Conservation (phyloP, 2,113 vertebrate species). For the Otus sunia region DNA sequence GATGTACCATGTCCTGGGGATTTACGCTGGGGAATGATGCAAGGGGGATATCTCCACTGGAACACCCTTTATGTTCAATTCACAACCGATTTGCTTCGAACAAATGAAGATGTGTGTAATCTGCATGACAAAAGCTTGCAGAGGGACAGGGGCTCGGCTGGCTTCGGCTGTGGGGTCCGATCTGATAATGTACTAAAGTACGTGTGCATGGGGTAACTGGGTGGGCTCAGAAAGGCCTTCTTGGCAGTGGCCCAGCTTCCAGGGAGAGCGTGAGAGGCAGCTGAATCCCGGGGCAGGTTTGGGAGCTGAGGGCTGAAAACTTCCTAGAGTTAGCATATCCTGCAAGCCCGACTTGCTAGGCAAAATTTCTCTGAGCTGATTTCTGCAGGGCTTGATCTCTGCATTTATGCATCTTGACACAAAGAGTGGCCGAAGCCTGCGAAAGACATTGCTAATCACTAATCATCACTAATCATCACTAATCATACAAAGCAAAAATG, state of each 20-base stretch:
- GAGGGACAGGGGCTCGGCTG: not conserved
- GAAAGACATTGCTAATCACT: fast-evolving
- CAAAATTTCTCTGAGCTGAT: not conserved
- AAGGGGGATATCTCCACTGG: not conserved
- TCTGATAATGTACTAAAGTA: fast-evolving
- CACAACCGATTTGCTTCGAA: not conserved
- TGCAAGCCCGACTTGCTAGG: not conserved
- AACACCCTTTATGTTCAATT: not conserved
- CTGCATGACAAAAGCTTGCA: constrained; percentile 5
- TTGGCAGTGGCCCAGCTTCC: not conserved
- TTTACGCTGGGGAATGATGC: not conserved
- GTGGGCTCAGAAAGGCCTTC: not conserved
- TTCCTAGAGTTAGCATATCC: fast-evolving
- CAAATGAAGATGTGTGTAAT: not conserved
- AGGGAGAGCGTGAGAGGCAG: not conserved
- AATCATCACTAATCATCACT: too few relatives aligned
- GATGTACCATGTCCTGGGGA: not conserved
- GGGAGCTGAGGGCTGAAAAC: not conserved
- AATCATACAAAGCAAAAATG: not conserved
- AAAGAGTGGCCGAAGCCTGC: not conserved
- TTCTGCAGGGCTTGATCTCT: not conserved
- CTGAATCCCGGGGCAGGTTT: not conserved
- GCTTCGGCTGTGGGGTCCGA: not conserved
- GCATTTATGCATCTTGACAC: not conserved
- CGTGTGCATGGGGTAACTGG: not conserved